Evolutionary conservation across 1,140 invertebrate species (phyloP), one percentile per base, ranked within the genome.

Genomic region (Meloidogyne floridensis): DNA sequence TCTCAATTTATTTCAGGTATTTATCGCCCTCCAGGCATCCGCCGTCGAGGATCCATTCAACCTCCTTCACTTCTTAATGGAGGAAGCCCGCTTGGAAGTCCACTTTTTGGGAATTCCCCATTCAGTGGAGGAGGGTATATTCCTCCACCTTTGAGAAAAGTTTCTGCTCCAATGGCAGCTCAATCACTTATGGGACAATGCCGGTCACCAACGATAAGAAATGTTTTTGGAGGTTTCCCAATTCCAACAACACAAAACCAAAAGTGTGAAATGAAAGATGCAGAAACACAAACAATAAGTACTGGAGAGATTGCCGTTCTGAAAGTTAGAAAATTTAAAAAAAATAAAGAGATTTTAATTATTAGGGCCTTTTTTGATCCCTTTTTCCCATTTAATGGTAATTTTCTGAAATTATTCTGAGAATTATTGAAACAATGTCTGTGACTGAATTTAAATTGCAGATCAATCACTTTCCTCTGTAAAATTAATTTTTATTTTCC

Each of bases 241-340:
- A n/a, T 51, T 32, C 18, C 47, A 8, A 47, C 47, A 47, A 47
- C 47, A 53, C 65, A 13, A 84, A 13, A 82, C 47, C 80, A 77
- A 81, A 81, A 80, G 88, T 85, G 81, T 65, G 59, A 65, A 65
- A 7, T 65, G n/a, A 75, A 73, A 56, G 88, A 89, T 75, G 77
- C 83, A 47, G 75, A 79, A 20, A 90, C 89, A 18, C 88, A 89
- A 84, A 89, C 88, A 11, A 85, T 89, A 73, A 89, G 87, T n/a
- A 89, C 88, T 77, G 88, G 88, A 51, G 89, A 89, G 75, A 90
- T 89, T 65, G 72, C 84, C 15, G 87, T 90, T 56, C 75, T 88
- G 72, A 82, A 88, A 54, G 59, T 65, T 7, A 65, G 7, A 65
- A 15, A 15, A 59, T 47, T 47, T 4, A 59, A 6, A 47, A 47